Conservation (phyloP, 2,797 vertebrate species). For the Karalla daura region DNA sequence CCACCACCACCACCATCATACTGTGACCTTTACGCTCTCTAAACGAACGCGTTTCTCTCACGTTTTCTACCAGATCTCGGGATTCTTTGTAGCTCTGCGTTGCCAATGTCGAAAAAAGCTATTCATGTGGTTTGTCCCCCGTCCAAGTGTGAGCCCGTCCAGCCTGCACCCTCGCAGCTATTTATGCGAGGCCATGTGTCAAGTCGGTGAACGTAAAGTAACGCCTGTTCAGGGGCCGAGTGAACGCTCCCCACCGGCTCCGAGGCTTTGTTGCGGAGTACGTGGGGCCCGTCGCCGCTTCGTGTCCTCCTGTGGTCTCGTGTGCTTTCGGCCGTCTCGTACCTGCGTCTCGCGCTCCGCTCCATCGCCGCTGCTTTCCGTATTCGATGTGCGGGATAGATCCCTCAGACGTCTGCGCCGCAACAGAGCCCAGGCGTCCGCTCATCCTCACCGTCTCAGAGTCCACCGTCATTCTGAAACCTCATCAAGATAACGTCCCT, state of each 20-base stretch:
- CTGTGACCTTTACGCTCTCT: constrained; percentile 25
- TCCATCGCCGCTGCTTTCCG: constrained; percentile 71
- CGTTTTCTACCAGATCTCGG: constrained; percentile 33
- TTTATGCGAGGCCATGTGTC: constrained; percentile 47
- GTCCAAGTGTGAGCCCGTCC: constrained; percentile 48
- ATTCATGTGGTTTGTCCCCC: constrained; percentile 49
- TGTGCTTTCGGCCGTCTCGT: constrained; percentile 49
- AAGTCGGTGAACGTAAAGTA: constrained; percentile 57
- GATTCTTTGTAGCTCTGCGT: constrained; percentile 43
- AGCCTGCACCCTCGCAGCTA: constrained; percentile 46
- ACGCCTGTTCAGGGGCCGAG: constrained; percentile 47
- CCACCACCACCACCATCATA: no score
- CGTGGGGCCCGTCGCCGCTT: no score
- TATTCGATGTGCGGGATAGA: constrained; percentile 71
- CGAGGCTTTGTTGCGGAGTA: constrained; percentile 56
- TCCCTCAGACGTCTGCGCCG: constrained; percentile 52
- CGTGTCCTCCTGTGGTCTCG: constrained; percentile 37
- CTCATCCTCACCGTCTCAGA: constrained; percentile 60
- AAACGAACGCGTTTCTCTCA: constrained; percentile 23
- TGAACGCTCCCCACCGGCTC: constrained; percentile 57
- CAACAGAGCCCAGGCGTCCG: constrained; percentile 40
- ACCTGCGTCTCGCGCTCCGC: constrained; percentile 57
- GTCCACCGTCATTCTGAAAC: constrained; percentile 64
- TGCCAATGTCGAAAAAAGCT: constrained; percentile 54
- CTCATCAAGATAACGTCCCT: constrained; percentile 63